Conservation (phyloP, 2,888 invertebrate species). For the Parnassius smintheus region DNA sequence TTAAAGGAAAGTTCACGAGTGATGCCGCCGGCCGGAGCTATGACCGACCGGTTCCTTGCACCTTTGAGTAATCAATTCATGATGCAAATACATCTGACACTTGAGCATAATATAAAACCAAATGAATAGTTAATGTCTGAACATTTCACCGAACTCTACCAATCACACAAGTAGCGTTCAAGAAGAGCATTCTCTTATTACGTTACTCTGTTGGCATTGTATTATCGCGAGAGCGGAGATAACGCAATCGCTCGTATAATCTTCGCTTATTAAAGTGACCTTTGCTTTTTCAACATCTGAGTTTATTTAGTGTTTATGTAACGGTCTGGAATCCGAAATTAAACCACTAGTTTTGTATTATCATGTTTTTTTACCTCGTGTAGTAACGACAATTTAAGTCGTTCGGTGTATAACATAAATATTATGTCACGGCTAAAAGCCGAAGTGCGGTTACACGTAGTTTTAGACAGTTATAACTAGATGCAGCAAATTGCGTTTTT, state of each 20-base stretch:
- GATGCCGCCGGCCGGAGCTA: conserved; percentile 15
- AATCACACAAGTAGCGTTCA: background rate
- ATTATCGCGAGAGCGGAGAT: conserved; percentile 21
- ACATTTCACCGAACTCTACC: background rate
- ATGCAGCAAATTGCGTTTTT: too few relatives aligned
- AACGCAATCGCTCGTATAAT: conserved; percentile 21
- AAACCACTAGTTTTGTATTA: too few relatives aligned
- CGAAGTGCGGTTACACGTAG: too few relatives aligned
- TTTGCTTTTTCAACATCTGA: conserved; percentile 26
- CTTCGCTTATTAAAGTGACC: conserved; percentile 27
- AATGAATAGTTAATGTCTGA: background rate
- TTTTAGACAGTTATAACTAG: too few relatives aligned
- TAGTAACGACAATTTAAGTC: too few relatives aligned
- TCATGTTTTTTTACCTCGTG: too few relatives aligned
- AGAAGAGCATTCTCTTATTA: conserved; percentile 1
- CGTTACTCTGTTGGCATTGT: conserved; percentile 17
- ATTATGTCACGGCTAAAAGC: too few relatives aligned
- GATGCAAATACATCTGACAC: background rate
- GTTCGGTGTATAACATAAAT: too few relatives aligned
- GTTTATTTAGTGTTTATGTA: conserved; percentile 25
- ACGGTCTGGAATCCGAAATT: conserved; percentile 7
- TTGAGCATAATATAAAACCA: background rate
- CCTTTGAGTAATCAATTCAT: conserved; percentile 5
- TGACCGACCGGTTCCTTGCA: conserved; percentile 17
- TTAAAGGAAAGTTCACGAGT: conserved; percentile 7